A percentile compares a stretch with the other conserved stretches of the same genome.
These are phyloP conservation scores for Trididemnum miniatum DNA, from an alignment of 23 tunicate species.

Conservation along the genomic window DNA sequence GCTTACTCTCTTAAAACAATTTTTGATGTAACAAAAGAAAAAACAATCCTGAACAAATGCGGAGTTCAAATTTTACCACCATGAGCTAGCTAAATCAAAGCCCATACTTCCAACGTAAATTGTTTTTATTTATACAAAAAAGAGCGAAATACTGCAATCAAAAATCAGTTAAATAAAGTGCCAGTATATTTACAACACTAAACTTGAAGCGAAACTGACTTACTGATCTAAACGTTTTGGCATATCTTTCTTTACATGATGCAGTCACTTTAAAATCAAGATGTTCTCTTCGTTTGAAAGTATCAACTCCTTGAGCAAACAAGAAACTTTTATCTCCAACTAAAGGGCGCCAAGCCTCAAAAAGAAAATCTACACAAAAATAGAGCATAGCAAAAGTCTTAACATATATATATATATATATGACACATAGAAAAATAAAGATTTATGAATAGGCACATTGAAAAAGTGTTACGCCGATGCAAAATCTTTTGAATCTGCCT, in stretches of 20 bases:
- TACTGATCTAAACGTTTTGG: slow-evolving; percentile 49
- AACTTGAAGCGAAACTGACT: no score
- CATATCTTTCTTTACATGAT: slow-evolving; percentile 34
- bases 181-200: no score
- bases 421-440: no score
- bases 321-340: slow-evolving; percentile 71
- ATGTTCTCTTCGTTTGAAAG: slow-evolving; percentile 62
- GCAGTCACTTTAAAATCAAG: slow-evolving; percentile 47
- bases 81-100: no score
- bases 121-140: no score
- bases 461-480: no score
- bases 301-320: slow-evolving; percentile 44
- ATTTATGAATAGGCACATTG: not conserved
- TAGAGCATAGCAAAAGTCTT: not conserved
- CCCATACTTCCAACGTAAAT: no score
- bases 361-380: slow-evolving; percentile 49
- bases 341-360: slow-evolving; percentile 70
- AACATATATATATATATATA: no score
- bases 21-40: not conserved
- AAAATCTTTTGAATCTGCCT: no score
- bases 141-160: no score
- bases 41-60: not conserved
- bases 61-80: not conserved
- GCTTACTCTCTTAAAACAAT: no score
- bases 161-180: no score